Percentiles rank a stretch among this genome's conserved stretches.
Evolutionary conservation across 2,113 vertebrate species (phyloP).

Genomic region (Barbus barbus): DNA sequence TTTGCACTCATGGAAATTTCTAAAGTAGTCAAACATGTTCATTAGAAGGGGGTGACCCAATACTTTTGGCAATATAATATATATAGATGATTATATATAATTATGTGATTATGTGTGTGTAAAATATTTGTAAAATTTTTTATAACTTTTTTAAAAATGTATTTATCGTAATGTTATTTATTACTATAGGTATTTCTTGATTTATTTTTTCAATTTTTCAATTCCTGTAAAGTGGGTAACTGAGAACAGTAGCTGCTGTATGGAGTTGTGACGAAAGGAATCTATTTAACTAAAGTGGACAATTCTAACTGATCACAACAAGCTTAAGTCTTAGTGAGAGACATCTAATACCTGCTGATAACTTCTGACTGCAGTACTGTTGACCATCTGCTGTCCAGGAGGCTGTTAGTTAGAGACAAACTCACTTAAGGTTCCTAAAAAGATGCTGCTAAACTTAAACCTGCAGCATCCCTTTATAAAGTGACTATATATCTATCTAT

Average conservation of each 20-base stretch:
- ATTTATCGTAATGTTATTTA: not conserved
- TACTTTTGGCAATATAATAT: no score
- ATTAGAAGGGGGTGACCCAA: no score
- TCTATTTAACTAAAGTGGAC: conserved; percentile 37
- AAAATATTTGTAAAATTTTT: no score
- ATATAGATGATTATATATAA: no score
- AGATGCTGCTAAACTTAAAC: not conserved
- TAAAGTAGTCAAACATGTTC: no score
- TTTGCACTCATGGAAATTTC: no score
- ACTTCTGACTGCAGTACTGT: conserved; percentile 8
- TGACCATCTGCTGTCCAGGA: conserved; percentile 43
- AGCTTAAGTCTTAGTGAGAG: conserved; percentile 16
- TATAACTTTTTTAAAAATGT: no score
- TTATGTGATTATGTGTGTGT: no score
- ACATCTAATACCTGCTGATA: conserved; percentile 21
- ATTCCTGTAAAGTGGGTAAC: not conserved
- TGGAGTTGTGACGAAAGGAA: not conserved
- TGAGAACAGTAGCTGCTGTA: not conserved
- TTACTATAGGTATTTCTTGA: not conserved
- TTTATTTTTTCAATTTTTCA: not conserved
- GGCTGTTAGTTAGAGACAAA: conserved; percentile 36
- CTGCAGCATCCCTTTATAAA: not conserved
- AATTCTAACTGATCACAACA: conserved; percentile 27
- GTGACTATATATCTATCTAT: not conserved
- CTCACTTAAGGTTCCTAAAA: not conserved